Conservation (phyloP, 2,797 vertebrate genomes). For the Chanos chanos region DNA sequence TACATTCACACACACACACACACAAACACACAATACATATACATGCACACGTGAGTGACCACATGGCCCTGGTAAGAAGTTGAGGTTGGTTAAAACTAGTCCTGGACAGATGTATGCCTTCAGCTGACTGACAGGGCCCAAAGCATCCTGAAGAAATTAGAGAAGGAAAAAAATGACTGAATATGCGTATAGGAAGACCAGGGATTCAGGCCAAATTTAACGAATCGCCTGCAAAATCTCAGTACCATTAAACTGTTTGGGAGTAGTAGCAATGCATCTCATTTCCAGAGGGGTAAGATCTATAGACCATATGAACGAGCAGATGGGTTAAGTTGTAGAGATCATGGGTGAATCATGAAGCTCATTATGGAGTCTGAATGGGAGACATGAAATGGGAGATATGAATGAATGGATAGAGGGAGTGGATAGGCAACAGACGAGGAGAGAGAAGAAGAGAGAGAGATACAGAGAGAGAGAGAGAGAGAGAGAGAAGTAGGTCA, state of each 20-base stretch:
- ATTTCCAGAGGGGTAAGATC: too few species aligned
- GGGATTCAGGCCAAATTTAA: too few species aligned
- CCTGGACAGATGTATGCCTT: constrained; percentile 2
- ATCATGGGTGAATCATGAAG: background rate
- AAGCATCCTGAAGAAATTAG: too few species aligned
- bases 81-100: background rate
- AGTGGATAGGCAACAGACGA: background rate
- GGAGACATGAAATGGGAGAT: background rate
- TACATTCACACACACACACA: constrained; percentile 3
- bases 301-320: background rate
- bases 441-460: constrained; percentile 5
- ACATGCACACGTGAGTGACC: constrained; percentile 8
- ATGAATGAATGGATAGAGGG: background rate
- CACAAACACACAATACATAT: background rate
- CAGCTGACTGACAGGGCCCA: background rate
- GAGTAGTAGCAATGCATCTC: too few species aligned
- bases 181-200: too few species aligned
- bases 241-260: too few species aligned
- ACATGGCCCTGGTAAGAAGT: constrained; percentile 14
- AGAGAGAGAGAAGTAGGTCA: constrained; percentile 60
- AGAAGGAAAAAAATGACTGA: too few species aligned
- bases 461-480: constrained; percentile 14
- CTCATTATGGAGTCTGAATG: constrained; percentile 1
- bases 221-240: too few species aligned
- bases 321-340: background rate